A percentile compares a stretch with the other conserved stretches of the same genome.
phyloP scores from a whole-genome alignment of 2,113 vertebrate species.

The Melanotaenia duboulayi region DNA sequence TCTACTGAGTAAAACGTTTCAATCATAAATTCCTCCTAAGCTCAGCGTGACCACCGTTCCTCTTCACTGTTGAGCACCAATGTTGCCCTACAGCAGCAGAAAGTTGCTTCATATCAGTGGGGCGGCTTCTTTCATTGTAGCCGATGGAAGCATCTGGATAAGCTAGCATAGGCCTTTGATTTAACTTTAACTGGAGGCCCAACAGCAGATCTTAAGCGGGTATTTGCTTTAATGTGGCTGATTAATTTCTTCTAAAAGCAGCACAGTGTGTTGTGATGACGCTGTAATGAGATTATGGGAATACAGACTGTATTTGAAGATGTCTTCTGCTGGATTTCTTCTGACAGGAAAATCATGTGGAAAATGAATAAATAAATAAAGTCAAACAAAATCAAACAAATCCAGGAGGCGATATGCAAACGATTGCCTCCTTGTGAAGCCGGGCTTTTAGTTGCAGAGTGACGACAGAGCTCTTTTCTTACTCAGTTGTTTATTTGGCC shows the following conservation, averaged over 20 bases:
- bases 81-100: too few relatives aligned
- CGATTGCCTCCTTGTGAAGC: conserved; percentile 14
- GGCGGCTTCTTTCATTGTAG: neutral
- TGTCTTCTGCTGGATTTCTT: conserved; percentile 5
- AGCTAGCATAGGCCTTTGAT: neutral
- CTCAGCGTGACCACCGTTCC: too few relatives aligned
- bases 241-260: neutral
- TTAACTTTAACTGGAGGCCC: neutral
- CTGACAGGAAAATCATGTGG: neutral
- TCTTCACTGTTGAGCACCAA: too few relatives aligned
- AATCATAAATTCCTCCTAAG: too few relatives aligned
- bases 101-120: too few relatives aligned
- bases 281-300: neutral
- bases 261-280: neutral
- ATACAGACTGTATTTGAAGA: conserved; percentile 11
- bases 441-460: conserved; percentile 22
- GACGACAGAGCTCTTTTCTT: conserved; percentile 27
- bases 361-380: conserved; percentile 40
- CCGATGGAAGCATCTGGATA: conserved; percentile 1
- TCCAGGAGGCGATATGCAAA: conserved; percentile 23
- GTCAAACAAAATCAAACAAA: conserved; percentile 40
- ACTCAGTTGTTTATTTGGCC: conserved; percentile 51
- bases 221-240: conserved; percentile 4
- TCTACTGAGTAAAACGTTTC: too few relatives aligned
- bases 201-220: neutral